A percentile compares a stretch with the other conserved stretches of the same genome.
Conservation (phyloP, 2,113 vertebrate genomes). For the Crotalus horridus region DNA sequence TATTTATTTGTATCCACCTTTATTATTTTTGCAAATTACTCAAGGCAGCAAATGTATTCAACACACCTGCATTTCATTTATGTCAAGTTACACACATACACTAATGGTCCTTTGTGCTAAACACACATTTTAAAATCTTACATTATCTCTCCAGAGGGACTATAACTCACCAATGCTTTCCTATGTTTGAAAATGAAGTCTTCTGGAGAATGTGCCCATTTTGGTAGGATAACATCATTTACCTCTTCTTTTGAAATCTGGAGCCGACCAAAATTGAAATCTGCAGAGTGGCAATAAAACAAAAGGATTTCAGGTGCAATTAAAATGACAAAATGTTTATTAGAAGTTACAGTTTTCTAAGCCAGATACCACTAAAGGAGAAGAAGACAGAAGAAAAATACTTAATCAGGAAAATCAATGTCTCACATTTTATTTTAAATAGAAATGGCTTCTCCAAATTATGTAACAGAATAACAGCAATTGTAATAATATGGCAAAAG, state of each 20-base stretch:
- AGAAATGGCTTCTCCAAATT: not conserved
- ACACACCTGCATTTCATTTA: not conserved
- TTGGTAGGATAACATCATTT: slow-evolving; percentile 88
- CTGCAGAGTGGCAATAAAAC: slow-evolving; percentile 63
- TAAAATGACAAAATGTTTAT: not conserved
- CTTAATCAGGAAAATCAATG: not conserved
- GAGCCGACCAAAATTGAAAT: slow-evolving; percentile 88
- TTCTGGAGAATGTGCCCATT: slow-evolving; percentile 92
- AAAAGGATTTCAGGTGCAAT: slow-evolving; percentile 17
- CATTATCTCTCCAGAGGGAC: slow-evolving; percentile 7
- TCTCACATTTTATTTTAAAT: not conserved
- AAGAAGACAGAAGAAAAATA: not conserved
- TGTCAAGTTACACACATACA: not conserved
- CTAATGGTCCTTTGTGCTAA: not conserved
- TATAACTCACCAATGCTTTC: slow-evolving; percentile 87
- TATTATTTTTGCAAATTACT: not conserved
- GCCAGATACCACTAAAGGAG: not conserved
- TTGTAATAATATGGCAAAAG: not conserved
- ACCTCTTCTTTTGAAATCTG: slow-evolving; percentile 91
- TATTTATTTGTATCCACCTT: not conserved
- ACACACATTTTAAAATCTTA: not conserved
- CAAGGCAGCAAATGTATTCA: not conserved
- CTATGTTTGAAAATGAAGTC: slow-evolving; percentile 98
- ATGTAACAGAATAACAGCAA: not conserved
- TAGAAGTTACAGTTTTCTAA: not conserved